These are phyloP conservation scores for Tetrax tetrax DNA, from an alignment of 2,113 vertebrate genomes.

Conservation along the genomic window DNA sequence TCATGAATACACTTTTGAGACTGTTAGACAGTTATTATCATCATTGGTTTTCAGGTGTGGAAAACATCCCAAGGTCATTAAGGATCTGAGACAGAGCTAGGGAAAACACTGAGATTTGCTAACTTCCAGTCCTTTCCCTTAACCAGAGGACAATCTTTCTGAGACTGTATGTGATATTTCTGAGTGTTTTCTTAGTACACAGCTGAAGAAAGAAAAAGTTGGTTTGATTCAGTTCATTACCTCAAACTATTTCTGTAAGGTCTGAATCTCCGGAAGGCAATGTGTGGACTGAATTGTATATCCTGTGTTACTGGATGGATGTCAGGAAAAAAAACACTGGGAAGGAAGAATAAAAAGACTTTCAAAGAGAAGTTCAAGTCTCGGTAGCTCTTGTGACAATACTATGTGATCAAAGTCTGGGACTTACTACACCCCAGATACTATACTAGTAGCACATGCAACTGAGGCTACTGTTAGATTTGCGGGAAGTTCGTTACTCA, in stretches of 20 bases:
- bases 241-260: not conserved
- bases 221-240: not conserved
- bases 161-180: not conserved
- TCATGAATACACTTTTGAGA: not conserved
- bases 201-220: not conserved
- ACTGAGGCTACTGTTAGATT: not conserved
- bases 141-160: not conserved
- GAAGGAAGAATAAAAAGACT: not conserved
- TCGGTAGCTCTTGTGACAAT: not conserved
- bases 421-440: not conserved
- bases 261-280: not conserved
- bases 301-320: not conserved
- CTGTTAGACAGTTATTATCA: not conserved
- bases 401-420: not conserved
- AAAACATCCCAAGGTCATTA: not conserved
- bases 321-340: not conserved
- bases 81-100: not conserved
- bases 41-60: not conserved
- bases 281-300: not conserved
- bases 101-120: not conserved
- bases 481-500: not conserved
- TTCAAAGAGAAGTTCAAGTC: not conserved
- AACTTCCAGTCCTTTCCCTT: not conserved
- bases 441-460: accelerated
- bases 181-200: not conserved